These are phyloP conservation scores for Himalopsyche japonica DNA, from an alignment of 2,888 invertebrate species.

Conservation along the genomic window DNA sequence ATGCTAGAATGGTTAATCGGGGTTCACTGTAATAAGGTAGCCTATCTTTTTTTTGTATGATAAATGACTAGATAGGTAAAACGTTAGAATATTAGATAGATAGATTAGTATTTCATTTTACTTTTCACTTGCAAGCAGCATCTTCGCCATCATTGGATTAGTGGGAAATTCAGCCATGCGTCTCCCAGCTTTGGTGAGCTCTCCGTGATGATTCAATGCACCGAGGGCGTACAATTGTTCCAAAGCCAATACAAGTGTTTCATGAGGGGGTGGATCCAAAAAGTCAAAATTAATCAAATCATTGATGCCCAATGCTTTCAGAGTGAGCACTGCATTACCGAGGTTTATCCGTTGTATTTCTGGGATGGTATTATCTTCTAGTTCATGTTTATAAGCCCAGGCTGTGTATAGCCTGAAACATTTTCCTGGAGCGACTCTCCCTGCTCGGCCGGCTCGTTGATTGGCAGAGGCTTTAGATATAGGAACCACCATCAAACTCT, in stretches of 20 bases:
- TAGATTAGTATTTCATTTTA: slow-evolving; percentile 46
- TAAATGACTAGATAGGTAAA: too few relatives aligned
- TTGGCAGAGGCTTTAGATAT: slow-evolving; percentile 98
- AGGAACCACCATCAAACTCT: slow-evolving; percentile 97
- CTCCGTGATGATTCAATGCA: slow-evolving; percentile 96
- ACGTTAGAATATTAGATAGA: neutral
- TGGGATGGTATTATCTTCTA: slow-evolving; percentile 97
- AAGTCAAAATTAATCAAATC: slow-evolving; percentile 98
- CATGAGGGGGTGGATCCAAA: slow-evolving; percentile 95
- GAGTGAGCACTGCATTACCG: slow-evolving; percentile 93
- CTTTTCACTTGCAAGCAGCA: slow-evolving; percentile 96
- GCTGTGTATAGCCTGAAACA: slow-evolving; percentile 98
- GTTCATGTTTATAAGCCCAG: slow-evolving; percentile 97
- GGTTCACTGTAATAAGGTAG: too few relatives aligned
- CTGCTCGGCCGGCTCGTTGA: slow-evolving; percentile 95
- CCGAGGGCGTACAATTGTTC: slow-evolving; percentile 98
- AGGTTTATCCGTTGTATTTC: slow-evolving; percentile 98
- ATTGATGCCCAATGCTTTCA: slow-evolving; percentile 96
- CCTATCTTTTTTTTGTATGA: too few relatives aligned
- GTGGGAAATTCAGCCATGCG: slow-evolving; percentile 99
- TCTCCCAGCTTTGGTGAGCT: slow-evolving; percentile 93
- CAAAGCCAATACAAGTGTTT: slow-evolving; percentile 87
- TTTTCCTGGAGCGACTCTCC: slow-evolving; percentile 95
- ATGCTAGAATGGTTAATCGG: too few relatives aligned
- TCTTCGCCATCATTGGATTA: slow-evolving; percentile 99